A percentile compares a stretch with the other conserved stretches of the same genome.
phyloP scores from a whole-genome alignment of 2,797 vertebrate genomes.

The Phylloscopus collybita region DNA sequence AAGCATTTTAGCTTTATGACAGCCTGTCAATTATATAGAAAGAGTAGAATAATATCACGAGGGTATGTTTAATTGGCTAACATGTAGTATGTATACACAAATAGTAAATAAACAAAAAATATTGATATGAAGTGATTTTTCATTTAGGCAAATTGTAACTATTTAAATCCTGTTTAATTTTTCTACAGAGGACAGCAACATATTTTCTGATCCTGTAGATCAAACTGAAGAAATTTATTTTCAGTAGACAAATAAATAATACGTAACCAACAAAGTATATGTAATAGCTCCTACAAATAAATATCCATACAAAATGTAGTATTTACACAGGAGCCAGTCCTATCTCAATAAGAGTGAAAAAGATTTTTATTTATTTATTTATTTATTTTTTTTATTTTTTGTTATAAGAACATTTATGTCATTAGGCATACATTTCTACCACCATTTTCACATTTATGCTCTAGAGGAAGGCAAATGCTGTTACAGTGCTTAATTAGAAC shows the following conservation, averaged over 20 bases:
- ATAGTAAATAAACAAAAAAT: neutral
- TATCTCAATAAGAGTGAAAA: neutral
- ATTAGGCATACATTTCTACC: neutral
- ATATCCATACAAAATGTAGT: neutral
- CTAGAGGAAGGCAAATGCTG: neutral
- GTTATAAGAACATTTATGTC: neutral
- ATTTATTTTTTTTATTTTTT: neutral
- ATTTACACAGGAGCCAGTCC: neutral
- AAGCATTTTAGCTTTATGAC: neutral
- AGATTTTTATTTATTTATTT: too few relatives aligned
- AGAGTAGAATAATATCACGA: neutral
- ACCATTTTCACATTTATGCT: neutral
- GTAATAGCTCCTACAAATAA: neutral
- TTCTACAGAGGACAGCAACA: neutral
- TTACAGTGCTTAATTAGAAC: neutral
- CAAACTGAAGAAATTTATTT: neutral
- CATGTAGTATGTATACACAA: neutral
- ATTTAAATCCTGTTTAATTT: neutral
- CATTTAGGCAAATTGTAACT: neutral
- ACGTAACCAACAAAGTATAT: neutral
- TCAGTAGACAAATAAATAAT: neutral
- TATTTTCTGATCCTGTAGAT: neutral
- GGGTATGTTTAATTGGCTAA: neutral
- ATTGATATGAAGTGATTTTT: neutral
- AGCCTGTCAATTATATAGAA: neutral